A percentile compares a stretch with the other conserved stretches of the same genome.
These are phyloP conservation scores for Malacosoma neustria DNA, from an alignment of 2,888 invertebrate genomes.

Conservation along the genomic window DNA sequence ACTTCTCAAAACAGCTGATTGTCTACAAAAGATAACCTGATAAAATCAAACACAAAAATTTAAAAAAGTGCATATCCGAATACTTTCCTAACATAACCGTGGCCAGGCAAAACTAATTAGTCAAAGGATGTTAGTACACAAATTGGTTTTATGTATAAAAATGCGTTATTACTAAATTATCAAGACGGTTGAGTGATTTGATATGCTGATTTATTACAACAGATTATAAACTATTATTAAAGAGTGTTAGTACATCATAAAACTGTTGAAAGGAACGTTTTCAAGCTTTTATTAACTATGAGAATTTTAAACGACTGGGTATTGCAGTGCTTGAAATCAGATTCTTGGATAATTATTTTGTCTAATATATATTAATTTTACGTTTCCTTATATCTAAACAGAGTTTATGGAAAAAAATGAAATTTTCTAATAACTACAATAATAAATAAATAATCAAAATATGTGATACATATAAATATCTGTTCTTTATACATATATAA, in stretches of 20 bases:
- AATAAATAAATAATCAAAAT: too few relatives aligned
- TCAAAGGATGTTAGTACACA: not conserved
- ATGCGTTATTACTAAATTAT: not conserved
- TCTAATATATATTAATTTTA: too few relatives aligned
- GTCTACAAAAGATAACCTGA: slow-evolving; percentile 20
- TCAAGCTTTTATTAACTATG: not conserved
- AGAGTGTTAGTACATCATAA: not conserved
- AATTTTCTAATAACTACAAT: too few relatives aligned
- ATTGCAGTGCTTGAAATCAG: too few relatives aligned
- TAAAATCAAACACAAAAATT: not conserved
- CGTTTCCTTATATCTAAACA: too few relatives aligned
- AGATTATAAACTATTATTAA: not conserved
- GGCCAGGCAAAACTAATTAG: not conserved
- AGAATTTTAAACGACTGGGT: not conserved
- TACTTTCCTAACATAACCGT: not conserved
- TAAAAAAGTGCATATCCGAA: not conserved
- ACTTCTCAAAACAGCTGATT: slow-evolving; percentile 22
- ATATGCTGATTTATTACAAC: not conserved
- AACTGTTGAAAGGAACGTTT: not conserved
- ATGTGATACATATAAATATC: too few relatives aligned
- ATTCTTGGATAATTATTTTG: too few relatives aligned
- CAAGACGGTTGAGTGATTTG: not conserved
- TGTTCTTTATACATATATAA: too few relatives aligned
- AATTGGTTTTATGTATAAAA: not conserved
- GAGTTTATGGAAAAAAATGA: too few relatives aligned